Evolutionary conservation across 2,113 vertebrate genomes (phyloP).

Genomic region (Megatriorchis doriae): DNA sequence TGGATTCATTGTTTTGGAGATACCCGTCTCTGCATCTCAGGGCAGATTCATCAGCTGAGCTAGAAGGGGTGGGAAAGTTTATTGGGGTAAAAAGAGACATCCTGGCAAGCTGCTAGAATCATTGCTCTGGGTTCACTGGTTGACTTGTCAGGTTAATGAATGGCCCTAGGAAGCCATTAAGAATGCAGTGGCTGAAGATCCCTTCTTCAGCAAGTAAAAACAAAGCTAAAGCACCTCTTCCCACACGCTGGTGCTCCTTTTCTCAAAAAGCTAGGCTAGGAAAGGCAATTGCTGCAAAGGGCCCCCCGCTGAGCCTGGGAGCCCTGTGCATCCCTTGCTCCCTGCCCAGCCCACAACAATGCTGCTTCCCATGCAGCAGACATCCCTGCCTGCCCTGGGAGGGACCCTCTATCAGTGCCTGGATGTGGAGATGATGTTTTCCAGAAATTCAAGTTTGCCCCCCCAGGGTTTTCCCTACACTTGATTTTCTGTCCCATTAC

Average conservation of each 20-base stretch:
- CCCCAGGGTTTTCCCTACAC: neutral
- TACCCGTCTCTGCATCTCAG: neutral
- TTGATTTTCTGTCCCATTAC: neutral
- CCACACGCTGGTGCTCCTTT: neutral
- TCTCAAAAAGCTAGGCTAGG: neutral
- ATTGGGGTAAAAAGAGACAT: neutral
- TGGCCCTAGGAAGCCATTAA: neutral
- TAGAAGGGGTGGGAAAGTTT: neutral
- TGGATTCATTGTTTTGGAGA: neutral
- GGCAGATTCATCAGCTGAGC: slow-evolving; percentile 14
- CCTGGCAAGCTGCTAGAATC: neutral
- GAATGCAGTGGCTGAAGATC: neutral
- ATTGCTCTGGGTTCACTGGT: neutral
- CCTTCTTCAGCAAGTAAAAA: neutral
- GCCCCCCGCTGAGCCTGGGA: neutral
- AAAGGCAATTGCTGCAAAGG: neutral
- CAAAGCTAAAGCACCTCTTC: neutral
- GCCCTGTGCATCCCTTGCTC: neutral
- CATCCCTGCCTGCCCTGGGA: neutral
- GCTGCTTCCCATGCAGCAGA: neutral
- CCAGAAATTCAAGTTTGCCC: neutral
- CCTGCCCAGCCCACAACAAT: neutral
- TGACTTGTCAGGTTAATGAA: neutral
- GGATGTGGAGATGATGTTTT: neutral
- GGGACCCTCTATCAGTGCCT: neutral